Percentiles rank a stretch among this genome's conserved stretches.
phyloP scores from a whole-genome alignment of 2,888 invertebrate species.

The Orthosia cruda region DNA sequence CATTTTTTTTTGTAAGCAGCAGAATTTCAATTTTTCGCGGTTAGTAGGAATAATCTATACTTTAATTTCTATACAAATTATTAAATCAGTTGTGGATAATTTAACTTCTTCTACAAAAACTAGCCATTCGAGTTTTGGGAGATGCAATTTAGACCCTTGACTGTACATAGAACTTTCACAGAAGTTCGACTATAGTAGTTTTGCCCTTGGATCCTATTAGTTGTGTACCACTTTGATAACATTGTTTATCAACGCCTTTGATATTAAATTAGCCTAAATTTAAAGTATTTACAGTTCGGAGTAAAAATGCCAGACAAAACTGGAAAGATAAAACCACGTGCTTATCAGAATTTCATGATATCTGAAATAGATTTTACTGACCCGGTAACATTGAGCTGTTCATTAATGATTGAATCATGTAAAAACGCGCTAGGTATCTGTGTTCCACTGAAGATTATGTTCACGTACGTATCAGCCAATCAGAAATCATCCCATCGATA shows the following conservation, averaged over 20 bases:
- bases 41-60: too few relatives aligned
- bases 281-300: neutral
- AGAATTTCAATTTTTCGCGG: too few relatives aligned
- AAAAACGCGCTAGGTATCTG: slow-evolving; percentile 30
- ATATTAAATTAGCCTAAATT: neutral
- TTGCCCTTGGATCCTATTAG: neutral
- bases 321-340: slow-evolving; percentile 28
- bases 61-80: too few relatives aligned
- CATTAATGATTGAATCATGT: slow-evolving; percentile 39
- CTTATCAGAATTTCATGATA: slow-evolving; percentile 47
- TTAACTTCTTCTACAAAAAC: too few relatives aligned
- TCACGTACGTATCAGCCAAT: slow-evolving; percentile 19
- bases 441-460: slow-evolving; percentile 6
- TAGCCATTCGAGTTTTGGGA: too few relatives aligned
- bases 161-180: neutral
- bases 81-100: too few relatives aligned
- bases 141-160: too few relatives aligned
- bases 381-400: slow-evolving; percentile 42
- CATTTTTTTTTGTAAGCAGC: too few relatives aligned
- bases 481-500: slow-evolving; percentile 28
- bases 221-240: neutral
- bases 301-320: slow-evolving; percentile 15
- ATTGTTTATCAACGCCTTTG: neutral
- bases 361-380: slow-evolving; percentile 44
- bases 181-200: neutral